Base-by-base conservation (phyloP, 1,140 invertebrate species). In the Gyrodactylus salaris region DNA sequence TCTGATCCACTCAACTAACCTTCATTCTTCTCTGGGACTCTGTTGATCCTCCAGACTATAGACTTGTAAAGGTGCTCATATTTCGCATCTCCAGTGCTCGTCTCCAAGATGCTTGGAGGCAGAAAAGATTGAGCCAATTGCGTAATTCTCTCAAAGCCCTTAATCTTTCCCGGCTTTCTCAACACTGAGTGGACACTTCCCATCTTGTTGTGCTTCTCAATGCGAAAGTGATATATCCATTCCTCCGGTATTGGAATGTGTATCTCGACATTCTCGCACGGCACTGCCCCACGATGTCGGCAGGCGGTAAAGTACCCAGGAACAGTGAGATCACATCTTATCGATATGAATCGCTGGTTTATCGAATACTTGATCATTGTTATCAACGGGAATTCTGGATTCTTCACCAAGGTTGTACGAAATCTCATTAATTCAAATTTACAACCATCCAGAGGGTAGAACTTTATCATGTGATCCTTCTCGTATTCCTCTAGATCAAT, bases 161-260 rank as follows among this genome's bases (percentile, higher is more conserved):
- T 85, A 26, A 85, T 84, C 79, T 84, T 85, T 69, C 84, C 85
- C 1, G 84, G 81, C 77, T 86, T 85, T 80, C 91, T 84, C 77
- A 91, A 89, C 22, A 91, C 88, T 0, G 92, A 92, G 81, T 98
- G 96, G 0, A 97, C 88, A 1, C 92, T 95, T n/a, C 95, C 95
- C 80, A 96, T 96, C 77, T 91, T 84, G 81, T 93, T 93, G 80
- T 93, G 89, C 78, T 96, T 94, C 80, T 99, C 94, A 22, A 95
- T 91, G 75, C 95, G 85, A 82, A 99, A 98, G 77, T 96, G 83
- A 81, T 99, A 99, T 77, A 98, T 82, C 95, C 95, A 99, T 78
- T 88, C 89, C 82, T 99, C 94, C 25, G 95, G 95, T 76, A 99
- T 91, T 1, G 93, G 92, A 80, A 98, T 94, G 73, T 90, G 84